Evolutionary conservation across 2,797 vertebrate species (phyloP).

Genomic region (Alcedo quadribrachys): DNA sequence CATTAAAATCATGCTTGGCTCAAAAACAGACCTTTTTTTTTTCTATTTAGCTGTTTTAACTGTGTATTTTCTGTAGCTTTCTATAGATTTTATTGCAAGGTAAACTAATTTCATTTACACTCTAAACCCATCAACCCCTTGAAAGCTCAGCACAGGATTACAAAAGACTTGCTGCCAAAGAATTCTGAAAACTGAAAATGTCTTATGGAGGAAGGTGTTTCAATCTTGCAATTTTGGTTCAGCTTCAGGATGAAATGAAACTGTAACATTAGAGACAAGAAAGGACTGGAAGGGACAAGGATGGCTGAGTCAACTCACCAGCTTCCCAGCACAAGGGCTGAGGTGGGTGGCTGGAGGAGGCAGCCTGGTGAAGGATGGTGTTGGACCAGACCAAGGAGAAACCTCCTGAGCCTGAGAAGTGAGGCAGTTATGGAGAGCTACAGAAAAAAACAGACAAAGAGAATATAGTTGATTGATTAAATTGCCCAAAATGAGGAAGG

Average conservation of each 20-base stretch:
- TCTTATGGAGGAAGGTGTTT: neutral
- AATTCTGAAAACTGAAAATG: neutral
- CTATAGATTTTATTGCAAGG: neutral
- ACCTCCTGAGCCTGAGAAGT: neutral
- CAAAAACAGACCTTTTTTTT: neutral
- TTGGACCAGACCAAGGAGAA: neutral
- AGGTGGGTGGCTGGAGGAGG: accelerated
- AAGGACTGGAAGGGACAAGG: neutral
- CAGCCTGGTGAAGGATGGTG: neutral
- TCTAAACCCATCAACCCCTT: neutral
- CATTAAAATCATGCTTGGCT: neutral
- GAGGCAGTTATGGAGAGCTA: neutral
- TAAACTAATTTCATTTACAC: neutral
- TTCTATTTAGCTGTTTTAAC: neutral
- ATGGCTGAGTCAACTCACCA: accelerated
- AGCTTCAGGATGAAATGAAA: neutral
- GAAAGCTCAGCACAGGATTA: neutral
- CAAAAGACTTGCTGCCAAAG: neutral
- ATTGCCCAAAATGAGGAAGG: neutral
- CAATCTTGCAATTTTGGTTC: neutral
- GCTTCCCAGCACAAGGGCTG: accelerated
- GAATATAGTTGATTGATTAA: neutral
- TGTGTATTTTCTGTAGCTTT: neutral
- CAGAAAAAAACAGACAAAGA: neutral
- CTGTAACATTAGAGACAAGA: neutral